Conservation (phyloP, 2,113 vertebrate species). For the Hippolais icterina region DNA sequence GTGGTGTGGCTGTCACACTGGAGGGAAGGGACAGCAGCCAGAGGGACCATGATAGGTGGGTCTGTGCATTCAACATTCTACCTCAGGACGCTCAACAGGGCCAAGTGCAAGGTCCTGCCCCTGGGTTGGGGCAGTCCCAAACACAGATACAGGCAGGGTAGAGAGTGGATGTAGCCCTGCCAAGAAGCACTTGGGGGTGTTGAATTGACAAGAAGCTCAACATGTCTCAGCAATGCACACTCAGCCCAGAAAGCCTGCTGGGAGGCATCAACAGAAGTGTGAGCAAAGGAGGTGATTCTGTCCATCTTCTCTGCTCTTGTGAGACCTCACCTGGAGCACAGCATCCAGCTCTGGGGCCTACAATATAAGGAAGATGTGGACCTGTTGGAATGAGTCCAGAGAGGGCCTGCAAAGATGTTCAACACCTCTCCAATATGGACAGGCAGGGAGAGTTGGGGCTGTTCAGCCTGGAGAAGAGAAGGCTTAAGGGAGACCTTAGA, state of each 20-base stretch:
- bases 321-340: background rate
- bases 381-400: background rate
- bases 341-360: background rate
- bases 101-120: background rate
- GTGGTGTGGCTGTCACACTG: rapidly evolving
- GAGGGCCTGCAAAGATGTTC: background rate
- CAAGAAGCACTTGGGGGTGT: background rate
- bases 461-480: background rate
- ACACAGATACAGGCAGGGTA: background rate
- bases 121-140: background rate
- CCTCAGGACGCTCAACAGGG: background rate
- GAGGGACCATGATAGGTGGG: background rate
- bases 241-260: background rate
- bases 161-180: background rate
- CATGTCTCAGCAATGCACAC: background rate
- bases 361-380: background rate
- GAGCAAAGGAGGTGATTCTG: background rate
- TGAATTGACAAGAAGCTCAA: background rate
- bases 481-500: background rate
- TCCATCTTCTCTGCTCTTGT: background rate
- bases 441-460: background rate
- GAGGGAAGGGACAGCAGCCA: too few species aligned
- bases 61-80: background rate
- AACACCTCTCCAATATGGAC: background rate
- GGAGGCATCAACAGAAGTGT: background rate